Base-by-base conservation (phyloP, 2,113 vertebrate genomes). In the Meles meles region DNA sequence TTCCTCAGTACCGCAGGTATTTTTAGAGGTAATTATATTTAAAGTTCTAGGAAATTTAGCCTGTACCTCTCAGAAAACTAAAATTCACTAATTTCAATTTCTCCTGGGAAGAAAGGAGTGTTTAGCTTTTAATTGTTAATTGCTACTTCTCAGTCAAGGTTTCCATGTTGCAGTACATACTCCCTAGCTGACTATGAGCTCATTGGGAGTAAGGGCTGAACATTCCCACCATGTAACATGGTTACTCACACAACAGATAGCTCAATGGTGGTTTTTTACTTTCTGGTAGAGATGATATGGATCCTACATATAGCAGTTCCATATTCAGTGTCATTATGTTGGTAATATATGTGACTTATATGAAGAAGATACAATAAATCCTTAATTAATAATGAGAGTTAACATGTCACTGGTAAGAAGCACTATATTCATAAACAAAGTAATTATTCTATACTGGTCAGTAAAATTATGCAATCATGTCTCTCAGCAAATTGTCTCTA, bases 211-310 rank as follows among this genome's bases (percentile, higher is more conserved):
- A 42, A 42, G 29, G 13, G 25, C 5, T 59, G 34, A 81, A 20
- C 0, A 1, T 1, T 77, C 6, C 27, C 63, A 77, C 23, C 7
- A 20, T 6, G 42, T 47, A 90, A 29, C 4, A 42, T 6, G 44
- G 2, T 74, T 23, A 84, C 17, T 6, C 27, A 87, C 20, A 63
- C 6, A 93, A 29, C 21, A 76, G 15, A 59, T 15, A 44, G 8
- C 37, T 44, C n/a, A 27, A 25, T 52, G 42, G 27, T n/a, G 1
- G 47, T 63, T 29, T 74, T 42, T 52, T 59, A 17, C 21, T 47
- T 92, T 84, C 17, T 47, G 15, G 12, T 47, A 63, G 37, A 80
- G 21, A 34, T 6, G 20, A 67, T 27, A 61, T 14, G 39, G 18
- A 93, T 72, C 79, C 27, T 80, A 12, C 7, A 65, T 9, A 42